Evolutionary conservation across 2,888 invertebrate genomes (phyloP), one percentile per base, ranked within the genome.

Genomic region (Ophonus ardosiacus): DNA sequence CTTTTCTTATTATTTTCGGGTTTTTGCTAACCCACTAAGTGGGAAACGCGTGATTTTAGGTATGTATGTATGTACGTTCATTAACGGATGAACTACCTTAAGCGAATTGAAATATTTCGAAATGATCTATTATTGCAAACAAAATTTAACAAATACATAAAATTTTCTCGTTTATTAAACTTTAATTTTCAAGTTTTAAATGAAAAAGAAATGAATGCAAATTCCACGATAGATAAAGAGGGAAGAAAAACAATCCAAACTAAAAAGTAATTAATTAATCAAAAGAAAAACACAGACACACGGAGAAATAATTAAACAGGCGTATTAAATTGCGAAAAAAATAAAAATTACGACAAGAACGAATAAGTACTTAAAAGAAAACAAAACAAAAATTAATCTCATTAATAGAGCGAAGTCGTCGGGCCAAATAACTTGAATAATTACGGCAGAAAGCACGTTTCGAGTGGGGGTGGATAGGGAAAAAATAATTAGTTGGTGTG

Each of bases 401-500:
- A 78, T 84, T 84, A 84, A 84, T 84, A 84, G 61, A 63, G 78
- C 38, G 61, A 51, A 76, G 59, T 59, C 63, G 68, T 68, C 56
- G 61, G 31, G n/a, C 65, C 43, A 57, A 81, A 81, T 68, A 81
- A 81, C 81, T 81, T 81, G 68, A 68, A 81, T 81, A 81, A 81
- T 81, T 81, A 68, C 68, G 43, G 43, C 10, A 13, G 10, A 51
- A 10, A 51, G 21, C 71, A 24, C 65, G 81, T 71, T 13, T 18
- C 40, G 8, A 43, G 43, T 88, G 89, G 88, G 87, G 88, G 88
- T 86, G 87, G 87, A 86, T 86, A 88, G 89, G 89, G 86, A 89
- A 89, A 90, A 90, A 90, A 90, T 90, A 90, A 90, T 90, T 90
- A 90, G 88, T 89, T 88, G 86, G 87, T 87, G 88, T 88, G 89